These are phyloP conservation scores for Chymomyza caudatula DNA, from an alignment of 2,888 invertebrate genomes.

Conservation along the genomic window DNA sequence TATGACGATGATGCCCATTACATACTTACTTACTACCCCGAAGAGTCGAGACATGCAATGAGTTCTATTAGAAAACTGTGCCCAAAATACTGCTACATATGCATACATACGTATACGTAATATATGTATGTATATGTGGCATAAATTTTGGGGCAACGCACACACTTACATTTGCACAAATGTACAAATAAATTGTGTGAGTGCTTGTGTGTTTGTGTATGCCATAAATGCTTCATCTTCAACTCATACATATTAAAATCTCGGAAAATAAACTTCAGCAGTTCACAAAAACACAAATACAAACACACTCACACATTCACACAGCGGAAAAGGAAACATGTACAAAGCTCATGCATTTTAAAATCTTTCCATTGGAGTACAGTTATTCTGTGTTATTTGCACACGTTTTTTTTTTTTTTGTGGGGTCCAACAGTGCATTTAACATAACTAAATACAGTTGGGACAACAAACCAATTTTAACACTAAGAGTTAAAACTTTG, in stretches of 20 bases:
- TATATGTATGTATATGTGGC: neutral
- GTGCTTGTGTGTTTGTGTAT: slow-evolving; percentile 15
- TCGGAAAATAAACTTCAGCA: slow-evolving; percentile 68
- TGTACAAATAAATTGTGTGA: slow-evolving; percentile 12
- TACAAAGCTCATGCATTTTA: slow-evolving; percentile 60
- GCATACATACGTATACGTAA: no score
- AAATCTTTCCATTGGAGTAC: slow-evolving; percentile 64
- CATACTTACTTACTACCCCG: neutral
- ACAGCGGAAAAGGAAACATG: neutral
- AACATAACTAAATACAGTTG: slow-evolving; percentile 23
- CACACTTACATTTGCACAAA: slow-evolving; percentile 38
- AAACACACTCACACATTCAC: slow-evolving; percentile 16
- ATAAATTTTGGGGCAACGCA: neutral
- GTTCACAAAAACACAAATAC: slow-evolving; percentile 45
- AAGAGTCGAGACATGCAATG: neutral
- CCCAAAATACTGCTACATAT: neutral
- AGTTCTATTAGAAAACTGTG: neutral
- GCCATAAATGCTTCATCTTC: slow-evolving; percentile 65
- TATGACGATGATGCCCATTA: neutral
- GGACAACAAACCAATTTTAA: slow-evolving; percentile 10
- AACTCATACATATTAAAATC: slow-evolving; percentile 68
- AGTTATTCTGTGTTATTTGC: slow-evolving; percentile 62
- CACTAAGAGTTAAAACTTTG: slow-evolving; percentile 24
- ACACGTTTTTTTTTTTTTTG: slow-evolving; percentile 32
- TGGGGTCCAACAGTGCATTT: slow-evolving; percentile 55